These are phyloP conservation scores for Heliconius hewitsoni DNA, from an alignment of 1,140 invertebrate genomes.

Conservation along the genomic window DNA sequence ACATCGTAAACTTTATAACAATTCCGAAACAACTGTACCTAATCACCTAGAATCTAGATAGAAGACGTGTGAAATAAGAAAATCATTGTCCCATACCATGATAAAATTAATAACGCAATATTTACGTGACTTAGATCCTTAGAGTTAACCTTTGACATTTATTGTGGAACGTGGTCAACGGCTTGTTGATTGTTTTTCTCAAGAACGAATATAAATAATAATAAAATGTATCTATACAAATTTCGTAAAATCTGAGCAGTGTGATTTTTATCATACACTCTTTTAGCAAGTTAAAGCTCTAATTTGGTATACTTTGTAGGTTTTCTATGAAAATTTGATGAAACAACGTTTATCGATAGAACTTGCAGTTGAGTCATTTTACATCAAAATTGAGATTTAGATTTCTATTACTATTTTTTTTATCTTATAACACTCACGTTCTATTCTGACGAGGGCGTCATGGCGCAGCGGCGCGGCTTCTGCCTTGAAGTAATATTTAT, in stretches of 20 bases:
- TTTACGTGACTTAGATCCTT: slow-evolving; percentile 13
- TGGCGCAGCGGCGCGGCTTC: too few relatives aligned
- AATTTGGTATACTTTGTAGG: neutral
- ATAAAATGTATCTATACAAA: neutral
- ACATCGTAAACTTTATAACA: slow-evolving; percentile 11
- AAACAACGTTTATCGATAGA: neutral
- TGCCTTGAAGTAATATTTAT: too few relatives aligned
- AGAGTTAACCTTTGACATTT: slow-evolving; percentile 60
- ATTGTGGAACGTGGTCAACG: slow-evolving; percentile 49
- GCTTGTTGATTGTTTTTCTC: slow-evolving; percentile 21
- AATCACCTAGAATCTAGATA: slow-evolving; percentile 32
- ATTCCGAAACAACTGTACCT: slow-evolving; percentile 25
- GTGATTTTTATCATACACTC: slow-evolving; percentile 1
- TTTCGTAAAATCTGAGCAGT: neutral
- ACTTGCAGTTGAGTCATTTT: neutral
- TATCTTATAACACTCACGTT: too few relatives aligned
- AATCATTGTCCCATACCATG: neutral
- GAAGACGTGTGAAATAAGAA: slow-evolving; percentile 28
- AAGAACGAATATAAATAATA: neutral
- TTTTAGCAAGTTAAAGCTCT: slow-evolving; percentile 16
- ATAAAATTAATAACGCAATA: neutral
- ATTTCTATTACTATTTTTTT: too few relatives aligned
- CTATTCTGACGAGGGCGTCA: too few relatives aligned
- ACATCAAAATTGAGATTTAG: neutral
- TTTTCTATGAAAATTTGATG: neutral